Evolutionary conservation across 1,140 invertebrate species (phyloP), one percentile per base, ranked within the genome.

Genomic region (Drosophila kikkawai): DNA sequence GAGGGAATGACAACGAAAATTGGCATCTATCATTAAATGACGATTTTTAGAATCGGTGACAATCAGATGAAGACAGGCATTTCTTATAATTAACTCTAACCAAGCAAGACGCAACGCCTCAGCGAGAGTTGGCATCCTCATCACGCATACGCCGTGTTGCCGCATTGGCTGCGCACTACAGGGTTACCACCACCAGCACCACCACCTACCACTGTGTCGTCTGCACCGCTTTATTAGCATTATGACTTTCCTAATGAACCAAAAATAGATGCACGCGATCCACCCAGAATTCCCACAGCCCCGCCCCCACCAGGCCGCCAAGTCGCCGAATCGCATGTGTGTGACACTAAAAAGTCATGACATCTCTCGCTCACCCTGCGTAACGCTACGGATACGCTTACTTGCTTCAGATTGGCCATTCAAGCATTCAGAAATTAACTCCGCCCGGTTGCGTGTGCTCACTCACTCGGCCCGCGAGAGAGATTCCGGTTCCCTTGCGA

Each of bases 321-420:
- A 19, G 66, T 36, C 36, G 13, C 17, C 19, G 13, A n/a, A 63
- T 45, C 59, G 58, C 59, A 51, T 79, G 67, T 87, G 76, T 88
- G 71, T 87, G 84, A 87, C 87, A 73, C 84, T 90, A 91, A 91
- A 81, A 91, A 91, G 85, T 91, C 91, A 91, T 91, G 91, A 91
- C 91, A 91, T 91, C 90, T 69, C 80, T 81, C 77, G 90, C 76
- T 82, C 84, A 91, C 75, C 77, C 82, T 77, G 90, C 85, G 85
- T 77, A 91, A 91, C 90, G 91, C 82, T 91, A 88, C 91, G 91
- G 91, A 91, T 91, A 92, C 88, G 91, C 91, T 92, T 92, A 91
- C 91, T 92, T 92, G 91, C 85, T 92, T 91, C 85, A 92, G 91
- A 92, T 92, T 92, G 91, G 91, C 91, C 91, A 92, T 92, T 92